A percentile compares a stretch with the other conserved stretches of the same genome.
phyloP scores from a whole-genome alignment of 2,888 invertebrate species.

The Eupeodes latifasciatus region DNA sequence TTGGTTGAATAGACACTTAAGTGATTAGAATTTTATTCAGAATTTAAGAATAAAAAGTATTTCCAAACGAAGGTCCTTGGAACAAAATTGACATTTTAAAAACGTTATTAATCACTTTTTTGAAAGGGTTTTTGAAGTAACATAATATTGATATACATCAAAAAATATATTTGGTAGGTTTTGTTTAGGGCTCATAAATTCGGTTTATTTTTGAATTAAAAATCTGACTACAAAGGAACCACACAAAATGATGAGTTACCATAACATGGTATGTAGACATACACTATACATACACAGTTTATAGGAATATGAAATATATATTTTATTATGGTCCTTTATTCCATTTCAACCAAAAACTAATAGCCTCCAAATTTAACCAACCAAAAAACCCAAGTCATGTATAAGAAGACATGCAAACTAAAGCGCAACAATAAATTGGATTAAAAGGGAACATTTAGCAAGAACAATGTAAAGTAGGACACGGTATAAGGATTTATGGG shows the following conservation, averaged over 20 bases:
- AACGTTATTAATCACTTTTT: neutral
- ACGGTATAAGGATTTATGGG: constrained; percentile 78
- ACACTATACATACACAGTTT: neutral
- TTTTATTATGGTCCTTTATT: constrained; percentile 43
- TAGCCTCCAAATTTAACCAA: constrained; percentile 48
- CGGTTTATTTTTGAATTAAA: constrained; percentile 49
- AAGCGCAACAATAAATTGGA: constrained; percentile 77
- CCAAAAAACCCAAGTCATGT: constrained; percentile 64
- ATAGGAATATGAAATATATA: constrained; percentile 8
- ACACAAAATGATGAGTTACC: constrained; percentile 53
- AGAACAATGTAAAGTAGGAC: constrained; percentile 77
- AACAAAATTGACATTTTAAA: neutral
- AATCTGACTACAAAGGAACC: constrained; percentile 26
- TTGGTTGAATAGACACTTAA: too few species aligned
- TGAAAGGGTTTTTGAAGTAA: neutral
- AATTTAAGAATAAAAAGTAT: too few species aligned
- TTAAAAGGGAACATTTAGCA: constrained; percentile 77
- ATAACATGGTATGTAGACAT: constrained; percentile 28
- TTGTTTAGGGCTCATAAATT: constrained; percentile 26
- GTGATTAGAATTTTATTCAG: too few species aligned
- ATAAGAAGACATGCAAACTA: constrained; percentile 74
- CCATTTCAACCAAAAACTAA: constrained; percentile 43
- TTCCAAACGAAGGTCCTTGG: too few species aligned
- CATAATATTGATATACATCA: too few species aligned
- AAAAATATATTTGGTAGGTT: neutral